phyloP scores from a whole-genome alignment of 1,140 invertebrate species.

The Conopomorpha cramerella region DNA sequence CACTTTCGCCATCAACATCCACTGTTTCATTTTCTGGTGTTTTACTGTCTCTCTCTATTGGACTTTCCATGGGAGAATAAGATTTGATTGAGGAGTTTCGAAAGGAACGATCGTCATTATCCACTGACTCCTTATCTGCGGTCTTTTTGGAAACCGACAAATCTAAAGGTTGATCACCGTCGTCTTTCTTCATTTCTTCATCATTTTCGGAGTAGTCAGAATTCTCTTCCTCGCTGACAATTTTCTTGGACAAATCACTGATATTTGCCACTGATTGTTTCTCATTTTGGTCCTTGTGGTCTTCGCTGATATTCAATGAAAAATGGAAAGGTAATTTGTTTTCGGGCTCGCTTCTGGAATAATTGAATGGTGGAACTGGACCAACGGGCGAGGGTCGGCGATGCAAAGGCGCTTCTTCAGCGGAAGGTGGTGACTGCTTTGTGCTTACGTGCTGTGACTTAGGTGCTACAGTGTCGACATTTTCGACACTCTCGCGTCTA shows the following conservation, averaged over 20 bases:
- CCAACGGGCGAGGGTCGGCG: conserved; percentile 65
- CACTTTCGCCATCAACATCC: conserved; percentile 53
- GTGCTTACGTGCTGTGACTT: conserved; percentile 41
- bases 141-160: conserved; percentile 66
- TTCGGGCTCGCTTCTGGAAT: conserved; percentile 36
- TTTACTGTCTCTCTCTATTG: conserved; percentile 33
- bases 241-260: conserved; percentile 44
- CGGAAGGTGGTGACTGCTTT: conserved; percentile 67
- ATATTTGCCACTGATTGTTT: conserved; percentile 32
- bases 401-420: conserved; percentile 66
- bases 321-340: conserved; percentile 37
- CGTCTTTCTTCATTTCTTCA: conserved; percentile 34
- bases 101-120: conserved; percentile 42
- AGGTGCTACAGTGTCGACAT: conserved; percentile 34
- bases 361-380: conserved; percentile 39
- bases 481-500: conserved; percentile 23
- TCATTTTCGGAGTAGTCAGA: conserved; percentile 32
- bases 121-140: conserved; percentile 36
- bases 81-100: conserved; percentile 47
- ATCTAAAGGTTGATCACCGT: conserved; percentile 73
- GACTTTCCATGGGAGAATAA: conserved; percentile 47
- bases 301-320: conserved; percentile 26
- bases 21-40: conserved; percentile 58
- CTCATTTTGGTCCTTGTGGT: conserved; percentile 18
- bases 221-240: conserved; percentile 17